Percentiles rank a stretch among this genome's conserved stretches.
phyloP scores from a whole-genome alignment of 2,888 invertebrate genomes.

The Dilophus febrilis region DNA sequence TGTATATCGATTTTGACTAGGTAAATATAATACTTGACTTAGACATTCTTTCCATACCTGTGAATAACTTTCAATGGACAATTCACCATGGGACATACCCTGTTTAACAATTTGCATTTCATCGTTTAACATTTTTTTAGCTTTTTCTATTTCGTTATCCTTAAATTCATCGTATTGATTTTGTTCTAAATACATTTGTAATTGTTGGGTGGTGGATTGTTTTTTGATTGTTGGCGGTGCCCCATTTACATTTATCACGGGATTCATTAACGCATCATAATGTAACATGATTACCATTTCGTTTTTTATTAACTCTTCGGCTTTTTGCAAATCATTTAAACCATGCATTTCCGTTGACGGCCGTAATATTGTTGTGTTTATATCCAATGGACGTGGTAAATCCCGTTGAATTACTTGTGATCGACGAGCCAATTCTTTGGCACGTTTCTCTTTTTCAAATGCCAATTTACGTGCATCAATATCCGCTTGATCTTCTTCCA shows the following conservation, averaged over 20 bases:
- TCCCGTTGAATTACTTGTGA: constrained; percentile 76
- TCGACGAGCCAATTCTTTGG: constrained; percentile 43
- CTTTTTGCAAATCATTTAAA: constrained; percentile 76
- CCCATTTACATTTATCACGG: constrained; percentile 28
- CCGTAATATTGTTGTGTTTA: constrained; percentile 67
- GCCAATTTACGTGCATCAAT: constrained; percentile 52
- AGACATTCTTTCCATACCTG: constrained; percentile 97
- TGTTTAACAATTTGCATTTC: constrained; percentile 84
- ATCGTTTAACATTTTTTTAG: constrained; percentile 45
- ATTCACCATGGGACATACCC: constrained; percentile 91
- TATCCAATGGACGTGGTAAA: constrained; percentile 69
- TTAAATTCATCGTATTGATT: constrained; percentile 65
- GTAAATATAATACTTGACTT: constrained; percentile 79
- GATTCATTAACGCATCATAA: constrained; percentile 71
- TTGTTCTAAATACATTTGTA: constrained; percentile 67
- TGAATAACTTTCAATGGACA: constrained; percentile 77
- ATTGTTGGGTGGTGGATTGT: constrained; percentile 31
- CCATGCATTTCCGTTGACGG: constrained; percentile 58
- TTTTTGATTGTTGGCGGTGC: constrained; percentile 26
- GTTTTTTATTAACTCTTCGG: constrained; percentile 87
- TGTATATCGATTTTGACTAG: constrained; percentile 82
- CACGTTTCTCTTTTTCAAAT: constrained; percentile 49
- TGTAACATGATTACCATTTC: constrained; percentile 95
- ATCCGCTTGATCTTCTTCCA: constrained; percentile 73
- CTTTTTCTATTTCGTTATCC: constrained; percentile 46